Evolutionary conservation across 2,888 invertebrate species (phyloP).

Genomic region (Lathronympha strigana): DNA sequence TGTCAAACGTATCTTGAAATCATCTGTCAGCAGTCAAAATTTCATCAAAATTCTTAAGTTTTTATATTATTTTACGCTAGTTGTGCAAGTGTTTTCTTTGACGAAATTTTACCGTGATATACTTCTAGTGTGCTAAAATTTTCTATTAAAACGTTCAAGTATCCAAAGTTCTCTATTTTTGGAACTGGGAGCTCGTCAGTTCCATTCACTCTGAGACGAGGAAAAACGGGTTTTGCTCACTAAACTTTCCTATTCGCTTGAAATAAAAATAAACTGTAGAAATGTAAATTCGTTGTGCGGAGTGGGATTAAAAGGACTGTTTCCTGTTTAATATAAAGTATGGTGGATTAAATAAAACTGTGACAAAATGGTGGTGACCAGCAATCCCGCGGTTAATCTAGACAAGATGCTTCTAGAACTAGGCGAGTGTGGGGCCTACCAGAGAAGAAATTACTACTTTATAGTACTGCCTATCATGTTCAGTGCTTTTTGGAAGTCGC

Average conservation of each 20-base stretch:
- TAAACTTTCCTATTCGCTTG: too few species aligned
- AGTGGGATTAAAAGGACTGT: too few species aligned
- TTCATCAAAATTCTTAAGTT: background rate
- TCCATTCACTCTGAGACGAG: too few species aligned
- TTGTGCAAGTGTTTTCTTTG: background rate
- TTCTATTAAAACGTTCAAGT: too few species aligned
- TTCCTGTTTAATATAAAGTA: too few species aligned
- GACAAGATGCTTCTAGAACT: conserved; percentile 53
- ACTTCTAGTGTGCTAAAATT: too few species aligned
- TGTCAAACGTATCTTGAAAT: conserved; percentile 9
- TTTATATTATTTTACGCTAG: background rate
- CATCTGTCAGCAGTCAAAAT: conserved; percentile 1
- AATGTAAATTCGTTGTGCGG: too few species aligned
- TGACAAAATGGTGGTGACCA: background rate
- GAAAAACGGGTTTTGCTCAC: too few species aligned
- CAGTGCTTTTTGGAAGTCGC: conserved; percentile 64
- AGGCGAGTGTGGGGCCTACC: conserved; percentile 62
- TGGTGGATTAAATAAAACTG: too few species aligned
- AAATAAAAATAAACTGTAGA: too few species aligned
- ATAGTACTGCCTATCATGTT: conserved; percentile 65
- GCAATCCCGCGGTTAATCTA: conserved; percentile 42
- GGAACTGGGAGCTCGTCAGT: too few species aligned
- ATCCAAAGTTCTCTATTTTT: too few species aligned
- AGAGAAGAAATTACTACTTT: conserved; percentile 58
- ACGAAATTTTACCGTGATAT: background rate